phyloP scores from a whole-genome alignment of 2,797 vertebrate species.

The Typhlichthys subterraneus region DNA sequence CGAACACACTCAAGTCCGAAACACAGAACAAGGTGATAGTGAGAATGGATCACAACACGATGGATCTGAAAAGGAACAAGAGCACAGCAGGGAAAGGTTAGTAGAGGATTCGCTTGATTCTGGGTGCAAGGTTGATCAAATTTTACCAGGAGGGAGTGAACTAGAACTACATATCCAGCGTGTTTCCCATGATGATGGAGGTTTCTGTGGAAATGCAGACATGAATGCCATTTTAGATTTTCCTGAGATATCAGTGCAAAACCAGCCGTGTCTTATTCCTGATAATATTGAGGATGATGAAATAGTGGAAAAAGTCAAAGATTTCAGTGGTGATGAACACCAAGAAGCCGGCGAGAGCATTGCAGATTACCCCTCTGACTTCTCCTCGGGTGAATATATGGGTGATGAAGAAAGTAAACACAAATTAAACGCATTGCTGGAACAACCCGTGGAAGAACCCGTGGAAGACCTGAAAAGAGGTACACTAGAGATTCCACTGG shows the following conservation, averaged over 20 bases:
- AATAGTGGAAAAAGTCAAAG: slow-evolving; percentile 54
- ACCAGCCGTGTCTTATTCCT: slow-evolving; percentile 37
- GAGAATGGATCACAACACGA: slow-evolving; percentile 46
- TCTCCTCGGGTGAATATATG: slow-evolving; percentile 67
- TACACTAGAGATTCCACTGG: slow-evolving; percentile 3
- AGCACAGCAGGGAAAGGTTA: slow-evolving; percentile 17
- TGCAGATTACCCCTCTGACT: slow-evolving; percentile 77
- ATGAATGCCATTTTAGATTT: slow-evolving; percentile 24
- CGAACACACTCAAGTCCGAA: slow-evolving; percentile 50
- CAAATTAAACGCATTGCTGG: not conserved
- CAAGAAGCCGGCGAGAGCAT: slow-evolving; percentile 74
- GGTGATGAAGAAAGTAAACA: slow-evolving; percentile 24
- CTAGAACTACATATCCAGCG: slow-evolving; percentile 1
- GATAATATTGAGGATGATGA: slow-evolving; percentile 24
- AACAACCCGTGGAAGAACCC: not conserved
- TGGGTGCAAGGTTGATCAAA: slow-evolving; percentile 22
- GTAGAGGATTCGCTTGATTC: slow-evolving; percentile 23
- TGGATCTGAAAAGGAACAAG: slow-evolving; percentile 27
- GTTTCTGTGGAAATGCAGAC: slow-evolving; percentile 3
- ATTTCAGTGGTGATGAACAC: slow-evolving; percentile 77
- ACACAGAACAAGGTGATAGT: slow-evolving; percentile 42
- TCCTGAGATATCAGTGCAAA: slow-evolving; percentile 40
- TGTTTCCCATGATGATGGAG: slow-evolving; percentile 27
- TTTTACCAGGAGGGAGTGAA: slow-evolving; percentile 1
- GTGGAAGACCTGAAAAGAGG: slow-evolving; percentile 3